These are phyloP conservation scores for Procambarus virginalis DNA, from an alignment of 1,140 invertebrate species.

Conservation along the genomic window DNA sequence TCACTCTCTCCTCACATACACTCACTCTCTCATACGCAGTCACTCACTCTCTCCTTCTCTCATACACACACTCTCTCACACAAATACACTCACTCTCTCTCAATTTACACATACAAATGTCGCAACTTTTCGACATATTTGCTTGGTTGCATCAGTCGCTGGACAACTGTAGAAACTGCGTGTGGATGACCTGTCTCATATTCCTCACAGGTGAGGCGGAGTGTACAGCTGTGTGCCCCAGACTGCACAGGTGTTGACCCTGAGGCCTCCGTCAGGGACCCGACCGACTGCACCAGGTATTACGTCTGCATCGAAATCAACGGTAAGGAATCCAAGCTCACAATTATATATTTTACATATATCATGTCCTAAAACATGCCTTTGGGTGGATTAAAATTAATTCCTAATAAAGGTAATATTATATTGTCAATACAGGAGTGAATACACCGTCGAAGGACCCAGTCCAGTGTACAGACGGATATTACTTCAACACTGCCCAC, in stretches of 20 bases:
- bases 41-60: not conserved
- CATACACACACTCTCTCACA: not conserved
- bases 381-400: not conserved
- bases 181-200: not conserved
- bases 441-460: not conserved
- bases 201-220: not conserved
- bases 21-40: too few relatives aligned
- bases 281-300: constrained; percentile 47
- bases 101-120: not conserved
- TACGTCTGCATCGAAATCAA: not conserved
- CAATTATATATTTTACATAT: not conserved
- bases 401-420: not conserved
- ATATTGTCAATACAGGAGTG: not conserved
- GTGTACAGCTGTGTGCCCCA: constrained; percentile 27
- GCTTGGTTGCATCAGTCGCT: too few relatives aligned
- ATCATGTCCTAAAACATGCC: not conserved
- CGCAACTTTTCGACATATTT: too few relatives aligned
- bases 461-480: not conserved
- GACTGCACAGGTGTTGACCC: constrained; percentile 10
- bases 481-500: not conserved
- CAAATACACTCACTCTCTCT: not conserved
- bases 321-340: not conserved
- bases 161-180: not conserved
- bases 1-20: too few relatives aligned
- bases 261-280: constrained; percentile 11